Evolutionary conservation across 2,888 invertebrate genomes (phyloP).

Genomic region (Epirrhoe alternata): DNA sequence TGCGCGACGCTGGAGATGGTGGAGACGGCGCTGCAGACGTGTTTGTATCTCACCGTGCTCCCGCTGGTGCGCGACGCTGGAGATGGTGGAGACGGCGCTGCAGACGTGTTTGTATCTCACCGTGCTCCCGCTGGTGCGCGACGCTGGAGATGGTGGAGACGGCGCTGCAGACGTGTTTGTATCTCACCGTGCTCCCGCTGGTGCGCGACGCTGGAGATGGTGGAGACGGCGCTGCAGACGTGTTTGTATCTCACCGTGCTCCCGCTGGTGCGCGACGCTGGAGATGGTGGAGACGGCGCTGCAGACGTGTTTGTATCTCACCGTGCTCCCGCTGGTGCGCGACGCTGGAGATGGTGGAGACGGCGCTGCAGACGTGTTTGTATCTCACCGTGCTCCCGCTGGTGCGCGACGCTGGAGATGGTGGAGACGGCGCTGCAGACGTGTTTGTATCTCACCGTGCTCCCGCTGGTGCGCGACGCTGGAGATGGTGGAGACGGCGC

Average conservation of each 20-base stretch:
- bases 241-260: too few species aligned
- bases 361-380: constrained; percentile 98
- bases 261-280: constrained; percentile 95
- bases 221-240: constrained; percentile 97
- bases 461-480: constrained; percentile 96
- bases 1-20: constrained; percentile 97
- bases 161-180: constrained; percentile 97
- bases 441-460: too few species aligned
- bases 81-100: constrained; percentile 97
- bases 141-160: constrained; percentile 97
- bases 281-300: constrained; percentile 98
- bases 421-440: constrained; percentile 98
- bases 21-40: constrained; percentile 97
- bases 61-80: constrained; percentile 96
- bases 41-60: too few species aligned
- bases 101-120: too few species aligned
- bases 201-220: constrained; percentile 97
- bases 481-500: constrained; percentile 97
- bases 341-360: constrained; percentile 97
- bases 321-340: too few species aligned
- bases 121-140: too few species aligned
- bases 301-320: too few species aligned
- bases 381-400: too few species aligned
- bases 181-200: too few species aligned
- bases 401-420: constrained; percentile 96